Evolutionary conservation across 2,797 vertebrate species (phyloP), one percentile per base, ranked within the genome.

Genomic region (Echiichthys vipera): DNA sequence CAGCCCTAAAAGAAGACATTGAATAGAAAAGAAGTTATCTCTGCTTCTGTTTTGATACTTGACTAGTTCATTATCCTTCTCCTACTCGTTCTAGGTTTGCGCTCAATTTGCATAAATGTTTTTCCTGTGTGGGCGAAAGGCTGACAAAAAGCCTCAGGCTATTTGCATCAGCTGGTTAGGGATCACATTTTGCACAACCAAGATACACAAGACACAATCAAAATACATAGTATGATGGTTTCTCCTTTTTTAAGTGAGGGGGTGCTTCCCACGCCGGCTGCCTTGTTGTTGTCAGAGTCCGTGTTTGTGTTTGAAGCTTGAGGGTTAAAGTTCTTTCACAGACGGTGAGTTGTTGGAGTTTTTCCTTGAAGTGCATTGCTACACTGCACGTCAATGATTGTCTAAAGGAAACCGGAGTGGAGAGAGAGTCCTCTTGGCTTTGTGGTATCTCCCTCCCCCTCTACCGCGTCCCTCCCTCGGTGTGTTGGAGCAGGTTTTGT

Each of bases 311-410:
- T 45, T n/a, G 2, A 29, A n/a, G 56, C 20, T 37, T 2, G 42
- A 22, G 25, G 27, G 50, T 73, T 59, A 15, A 51, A n/a, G 11
- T 36, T 12, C 39, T 58, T 57, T 45, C 5, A 10, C 17, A 61
- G 11, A 9, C 37, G 5, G 12, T 10, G 46, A 18, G 17, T 37
- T 49, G n/a, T 36, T 42, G 24, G 12, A 65, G 5, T 39, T 47
- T 70, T 57, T 56, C 46, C 2, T 7, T 27, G 11, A 11, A 36
- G 12, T 39, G 22, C 13, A 14, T 68, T 64, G 63, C 65, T 34
- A 17, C 40, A 71, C 43, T 56, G 30, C 42, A 22, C 22, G 68
- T 85, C 56, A 84, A 55, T 84, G 62, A 80, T 87, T 69, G 50
- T 80, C 30, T 62, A 56, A 68, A n/a, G 47, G 51, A 40, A 69